A percentile compares a stretch with the other conserved stretches of the same genome.
Evolutionary conservation across 2,113 vertebrate genomes (phyloP).

Genomic region (Eudyptes chrysolophus): DNA sequence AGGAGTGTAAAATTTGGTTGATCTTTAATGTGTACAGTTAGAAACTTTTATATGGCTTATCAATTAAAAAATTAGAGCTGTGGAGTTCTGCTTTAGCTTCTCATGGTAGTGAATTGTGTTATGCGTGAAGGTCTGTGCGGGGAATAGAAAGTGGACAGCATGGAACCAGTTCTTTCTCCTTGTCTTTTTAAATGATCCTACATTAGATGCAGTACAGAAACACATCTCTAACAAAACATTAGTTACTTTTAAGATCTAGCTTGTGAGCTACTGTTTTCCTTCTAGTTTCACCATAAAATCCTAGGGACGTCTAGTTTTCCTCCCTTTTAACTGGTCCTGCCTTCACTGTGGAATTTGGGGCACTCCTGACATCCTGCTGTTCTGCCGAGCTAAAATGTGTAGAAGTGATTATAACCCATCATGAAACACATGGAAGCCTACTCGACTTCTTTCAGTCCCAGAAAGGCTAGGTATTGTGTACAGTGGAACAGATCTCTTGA

Average conservation of each 20-base stretch:
- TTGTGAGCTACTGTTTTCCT: not conserved
- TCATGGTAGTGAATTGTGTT: not conserved
- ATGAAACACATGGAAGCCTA: not conserved
- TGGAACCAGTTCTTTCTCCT: not conserved
- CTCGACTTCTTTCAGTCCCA: accelerated
- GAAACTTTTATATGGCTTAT: not conserved
- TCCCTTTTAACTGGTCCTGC: not conserved
- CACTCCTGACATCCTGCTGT: not conserved
- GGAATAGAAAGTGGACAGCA: not conserved
- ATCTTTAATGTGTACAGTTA: not conserved
- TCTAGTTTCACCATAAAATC: not conserved
- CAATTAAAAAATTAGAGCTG: not conserved
- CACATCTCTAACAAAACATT: not conserved
- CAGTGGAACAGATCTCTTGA: not conserved
- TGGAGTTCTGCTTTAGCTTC: not conserved
- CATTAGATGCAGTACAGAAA: not conserved
- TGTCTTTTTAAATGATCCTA: not conserved
- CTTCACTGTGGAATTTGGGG: not conserved
- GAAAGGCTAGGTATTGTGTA: not conserved
- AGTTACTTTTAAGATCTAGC: not conserved
- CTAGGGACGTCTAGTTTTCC: not conserved
- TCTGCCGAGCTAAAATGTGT: not conserved
- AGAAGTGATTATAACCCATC: not conserved
- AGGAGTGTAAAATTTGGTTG: not conserved
- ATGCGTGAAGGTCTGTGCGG: not conserved